Conservation (phyloP, 2,113 vertebrate genomes). For the Phocoena phocoena region DNA sequence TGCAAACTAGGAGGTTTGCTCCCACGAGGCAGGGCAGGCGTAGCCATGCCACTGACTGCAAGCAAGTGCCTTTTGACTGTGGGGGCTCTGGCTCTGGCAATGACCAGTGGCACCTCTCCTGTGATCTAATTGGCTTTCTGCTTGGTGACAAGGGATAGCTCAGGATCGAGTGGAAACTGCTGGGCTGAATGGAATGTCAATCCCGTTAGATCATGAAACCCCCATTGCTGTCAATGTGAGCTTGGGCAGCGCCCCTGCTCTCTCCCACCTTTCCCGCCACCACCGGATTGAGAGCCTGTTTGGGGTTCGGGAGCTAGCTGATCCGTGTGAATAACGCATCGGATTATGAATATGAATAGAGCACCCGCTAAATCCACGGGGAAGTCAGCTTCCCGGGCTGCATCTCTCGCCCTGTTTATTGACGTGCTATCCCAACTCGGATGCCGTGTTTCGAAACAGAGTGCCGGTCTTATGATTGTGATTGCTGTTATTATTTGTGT, state of each 20-base stretch:
- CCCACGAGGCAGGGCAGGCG: accelerated
- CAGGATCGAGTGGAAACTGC: constrained; percentile 40
- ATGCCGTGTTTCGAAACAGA: neutral
- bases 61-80: accelerated
- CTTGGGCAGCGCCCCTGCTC: neutral
- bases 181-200: neutral
- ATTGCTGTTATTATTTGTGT: neutral
- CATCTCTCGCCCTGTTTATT: neutral
- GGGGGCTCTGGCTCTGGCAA: neutral
- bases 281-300: neutral
- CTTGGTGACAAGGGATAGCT: neutral
- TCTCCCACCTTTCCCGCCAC: neutral
- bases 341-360: neutral
- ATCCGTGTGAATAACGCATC: neutral
- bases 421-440: neutral
- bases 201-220: constrained; percentile 37
- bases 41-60: neutral
- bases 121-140: neutral
- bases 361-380: accelerated
- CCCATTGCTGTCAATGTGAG: constrained; percentile 43
- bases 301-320: constrained; percentile 26
- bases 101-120: neutral
- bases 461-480: neutral
- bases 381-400: neutral
- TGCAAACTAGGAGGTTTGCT: too few relatives aligned